Percentiles rank a stretch among this genome's conserved stretches.
phyloP scores from a whole-genome alignment of 92 coral and sea anemone genomes.

The Bergia sp. region DNA sequence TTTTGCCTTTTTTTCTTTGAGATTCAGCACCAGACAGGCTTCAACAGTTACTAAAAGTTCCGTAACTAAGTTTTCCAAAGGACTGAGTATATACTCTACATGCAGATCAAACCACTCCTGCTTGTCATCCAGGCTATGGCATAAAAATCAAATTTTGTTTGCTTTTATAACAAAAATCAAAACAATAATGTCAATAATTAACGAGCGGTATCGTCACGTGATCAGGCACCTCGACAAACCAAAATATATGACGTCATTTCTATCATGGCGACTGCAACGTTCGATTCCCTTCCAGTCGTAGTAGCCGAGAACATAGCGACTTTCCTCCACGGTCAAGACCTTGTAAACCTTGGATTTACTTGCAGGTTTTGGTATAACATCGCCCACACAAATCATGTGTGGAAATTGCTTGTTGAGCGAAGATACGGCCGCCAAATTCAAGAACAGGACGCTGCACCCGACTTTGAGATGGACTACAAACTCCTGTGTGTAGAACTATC shows the following conservation, averaged over 20 bases:
- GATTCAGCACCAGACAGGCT: too few species aligned
- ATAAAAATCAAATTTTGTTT: too few species aligned
- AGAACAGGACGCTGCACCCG: background rate
- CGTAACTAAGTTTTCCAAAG: too few species aligned
- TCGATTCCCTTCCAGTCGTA: constrained; percentile 53
- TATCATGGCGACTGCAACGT: constrained; percentile 14
- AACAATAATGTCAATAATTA: too few species aligned
- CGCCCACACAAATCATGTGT: constrained; percentile 52
- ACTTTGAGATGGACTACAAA: constrained; percentile 47
- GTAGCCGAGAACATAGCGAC: constrained; percentile 74
- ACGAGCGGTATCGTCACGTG: background rate
- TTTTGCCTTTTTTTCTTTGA: too few species aligned
- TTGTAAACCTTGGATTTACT: constrained; percentile 70
- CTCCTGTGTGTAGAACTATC: constrained; percentile 62
- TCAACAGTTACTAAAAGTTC: too few species aligned
- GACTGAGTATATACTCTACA: too few species aligned
- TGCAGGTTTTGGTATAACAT: constrained; percentile 72
- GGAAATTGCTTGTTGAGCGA: constrained; percentile 63
- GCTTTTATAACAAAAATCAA: too few species aligned
- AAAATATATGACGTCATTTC: constrained; percentile 24
- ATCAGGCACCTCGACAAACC: background rate
- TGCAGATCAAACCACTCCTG: too few species aligned
- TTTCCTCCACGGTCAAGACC: constrained; percentile 67
- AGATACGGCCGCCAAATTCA: constrained; percentile 50
- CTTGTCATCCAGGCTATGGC: too few species aligned